phyloP scores from a whole-genome alignment of 2,797 vertebrate genomes.

The Cyprinodon diabolis region DNA sequence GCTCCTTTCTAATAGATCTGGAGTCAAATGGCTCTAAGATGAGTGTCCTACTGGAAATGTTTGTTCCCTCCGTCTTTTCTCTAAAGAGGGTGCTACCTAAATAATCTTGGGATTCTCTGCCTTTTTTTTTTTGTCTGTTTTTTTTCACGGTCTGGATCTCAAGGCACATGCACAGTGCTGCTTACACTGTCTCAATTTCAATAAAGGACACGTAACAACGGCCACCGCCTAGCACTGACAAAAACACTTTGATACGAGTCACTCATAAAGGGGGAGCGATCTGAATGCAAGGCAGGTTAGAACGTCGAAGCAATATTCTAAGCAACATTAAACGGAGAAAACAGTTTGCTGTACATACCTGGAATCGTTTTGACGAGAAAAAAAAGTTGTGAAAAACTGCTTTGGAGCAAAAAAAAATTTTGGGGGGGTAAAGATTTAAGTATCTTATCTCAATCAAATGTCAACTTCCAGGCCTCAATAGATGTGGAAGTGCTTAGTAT shows the following conservation, averaged over 20 bases:
- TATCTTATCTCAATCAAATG: constrained; percentile 82
- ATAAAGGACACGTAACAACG: constrained; percentile 66
- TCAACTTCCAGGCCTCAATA: constrained; percentile 77
- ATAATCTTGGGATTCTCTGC: constrained; percentile 45
- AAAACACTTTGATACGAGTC: constrained; percentile 66
- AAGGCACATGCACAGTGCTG: constrained; percentile 85
- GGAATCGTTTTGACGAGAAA: constrained; percentile 53
- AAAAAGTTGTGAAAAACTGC: constrained; percentile 38
- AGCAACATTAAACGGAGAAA: constrained; percentile 73
- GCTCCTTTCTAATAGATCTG: constrained; percentile 36
- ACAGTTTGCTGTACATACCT: constrained; percentile 58
- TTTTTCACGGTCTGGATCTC: constrained; percentile 73
- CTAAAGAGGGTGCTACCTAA: constrained; percentile 39
- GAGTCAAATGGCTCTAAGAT: constrained; percentile 51
- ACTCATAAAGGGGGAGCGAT: constrained; percentile 76
- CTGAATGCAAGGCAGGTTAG: constrained; percentile 71
- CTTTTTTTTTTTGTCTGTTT: constrained; percentile 27
- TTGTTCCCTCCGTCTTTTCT: constrained; percentile 22
- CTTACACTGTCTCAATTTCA: constrained; percentile 78
- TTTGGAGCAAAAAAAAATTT: constrained; percentile 57
- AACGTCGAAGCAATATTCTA: constrained; percentile 53
- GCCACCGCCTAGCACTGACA: constrained; percentile 62
- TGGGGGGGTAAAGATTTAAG: constrained; percentile 67
- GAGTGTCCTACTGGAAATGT: constrained; percentile 32
- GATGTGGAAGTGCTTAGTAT: constrained; percentile 79